Evolutionary conservation across 2,888 invertebrate genomes (phyloP).

Genomic region (Myopa tessellatipennis): DNA sequence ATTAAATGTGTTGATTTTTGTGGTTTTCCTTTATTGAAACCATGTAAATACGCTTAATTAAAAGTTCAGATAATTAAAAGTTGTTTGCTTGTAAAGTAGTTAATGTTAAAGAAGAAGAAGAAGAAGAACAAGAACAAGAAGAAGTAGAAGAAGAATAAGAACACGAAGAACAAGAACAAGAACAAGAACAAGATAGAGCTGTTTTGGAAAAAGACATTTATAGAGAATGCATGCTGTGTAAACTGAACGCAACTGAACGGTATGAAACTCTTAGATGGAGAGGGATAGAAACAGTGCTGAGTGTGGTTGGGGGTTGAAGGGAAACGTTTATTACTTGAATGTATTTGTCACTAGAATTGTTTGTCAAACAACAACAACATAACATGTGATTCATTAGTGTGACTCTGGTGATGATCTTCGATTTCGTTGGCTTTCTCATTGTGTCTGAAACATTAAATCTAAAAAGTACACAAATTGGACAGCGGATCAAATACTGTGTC

Average conservation of each 20-base stretch:
- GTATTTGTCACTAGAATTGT: not conserved
- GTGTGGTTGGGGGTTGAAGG: slow-evolving; percentile 30
- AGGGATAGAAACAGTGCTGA: slow-evolving; percentile 46
- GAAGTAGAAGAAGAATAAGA: slow-evolving; percentile 32
- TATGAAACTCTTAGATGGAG: slow-evolving; percentile 58
- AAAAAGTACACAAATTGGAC: not conserved
- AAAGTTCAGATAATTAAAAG: too few species aligned
- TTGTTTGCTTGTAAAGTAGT: too few species aligned
- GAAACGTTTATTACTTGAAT: not conserved
- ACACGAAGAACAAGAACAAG: not conserved
- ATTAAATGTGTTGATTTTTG: too few species aligned
- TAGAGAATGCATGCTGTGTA: slow-evolving; percentile 63
- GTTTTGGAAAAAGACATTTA: slow-evolving; percentile 58
- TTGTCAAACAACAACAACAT: not conserved
- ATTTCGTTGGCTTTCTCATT: not conserved
- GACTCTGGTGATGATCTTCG: not conserved
- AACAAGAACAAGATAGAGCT: slow-evolving; percentile 22
- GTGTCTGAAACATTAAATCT: not conserved
- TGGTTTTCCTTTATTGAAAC: too few species aligned
- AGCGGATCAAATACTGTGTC: slow-evolving; percentile 11
- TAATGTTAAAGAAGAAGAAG: slow-evolving; percentile 38
- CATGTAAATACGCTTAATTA: too few species aligned
- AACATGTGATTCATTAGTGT: not conserved
- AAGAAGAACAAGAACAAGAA: slow-evolving; percentile 23
- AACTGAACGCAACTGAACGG: slow-evolving; percentile 43